Percentiles rank a stretch among this genome's conserved stretches.
phyloP scores from a whole-genome alignment of 2,888 invertebrate genomes.

The Trachelus stipa region DNA sequence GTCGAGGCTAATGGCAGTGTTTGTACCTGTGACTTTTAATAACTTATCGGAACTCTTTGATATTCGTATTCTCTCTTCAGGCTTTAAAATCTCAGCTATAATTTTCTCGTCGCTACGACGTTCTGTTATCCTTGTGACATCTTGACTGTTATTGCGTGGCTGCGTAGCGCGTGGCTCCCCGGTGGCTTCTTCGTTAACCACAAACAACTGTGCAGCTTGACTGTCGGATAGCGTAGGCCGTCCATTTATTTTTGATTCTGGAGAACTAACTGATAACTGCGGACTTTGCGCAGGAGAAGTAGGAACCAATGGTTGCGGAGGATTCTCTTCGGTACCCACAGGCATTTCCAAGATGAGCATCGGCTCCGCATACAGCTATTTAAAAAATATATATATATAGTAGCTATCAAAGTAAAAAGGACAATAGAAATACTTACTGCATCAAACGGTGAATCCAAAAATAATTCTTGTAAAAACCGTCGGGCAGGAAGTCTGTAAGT shows the following conservation, averaged over 20 bases:
- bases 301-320: constrained; percentile 30
- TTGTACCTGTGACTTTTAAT: constrained; percentile 59
- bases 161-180: constrained; percentile 36
- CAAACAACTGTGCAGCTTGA: constrained; percentile 43
- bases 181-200: constrained; percentile 45
- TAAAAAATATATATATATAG: constrained; percentile 16
- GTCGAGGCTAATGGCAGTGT: constrained; percentile 65
- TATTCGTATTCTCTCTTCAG: constrained; percentile 56
- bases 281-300: constrained; percentile 30
- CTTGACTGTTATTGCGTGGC: constrained; percentile 35
- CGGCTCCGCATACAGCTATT: constrained; percentile 63
- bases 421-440: constrained; percentile 57
- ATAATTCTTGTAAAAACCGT: constrained; percentile 92
- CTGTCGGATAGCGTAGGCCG: constrained; percentile 46
- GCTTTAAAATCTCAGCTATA: constrained; percentile 63
- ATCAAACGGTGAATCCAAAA: constrained; percentile 85
- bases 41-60: constrained; percentile 54
- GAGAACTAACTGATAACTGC: constrained; percentile 35
- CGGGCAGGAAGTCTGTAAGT: constrained; percentile 86
- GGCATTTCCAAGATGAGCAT: constrained; percentile 52
- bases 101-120: constrained; percentile 61
- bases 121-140: constrained; percentile 34
- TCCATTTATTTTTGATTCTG: constrained; percentile 58
- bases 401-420: neutral
- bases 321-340: constrained; percentile 40